Conservation (phyloP, 30 jellyfish, hydroid and myxozoan genomes). For the Pelagia noctiluca region DNA sequence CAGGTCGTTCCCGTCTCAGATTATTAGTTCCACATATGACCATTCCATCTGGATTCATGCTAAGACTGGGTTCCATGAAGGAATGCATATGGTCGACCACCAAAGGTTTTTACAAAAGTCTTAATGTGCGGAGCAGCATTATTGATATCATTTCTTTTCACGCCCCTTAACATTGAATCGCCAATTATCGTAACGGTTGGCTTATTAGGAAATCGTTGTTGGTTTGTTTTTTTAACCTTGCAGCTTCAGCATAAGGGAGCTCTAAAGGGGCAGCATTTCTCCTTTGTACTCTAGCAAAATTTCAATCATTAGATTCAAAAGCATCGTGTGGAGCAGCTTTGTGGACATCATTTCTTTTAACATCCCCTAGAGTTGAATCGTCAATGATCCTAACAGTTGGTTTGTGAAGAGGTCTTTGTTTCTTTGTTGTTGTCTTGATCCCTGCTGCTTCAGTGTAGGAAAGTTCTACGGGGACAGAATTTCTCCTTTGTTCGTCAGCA, state of each 20-base stretch:
- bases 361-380: constrained; percentile 1
- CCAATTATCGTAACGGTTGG: constrained; percentile 6
- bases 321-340: background rate
- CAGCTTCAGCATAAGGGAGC: too few species aligned
- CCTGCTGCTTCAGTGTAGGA: constrained; percentile 7
- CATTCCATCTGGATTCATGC: constrained; percentile 4
- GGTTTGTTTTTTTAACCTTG: background rate
- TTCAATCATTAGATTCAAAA: background rate
- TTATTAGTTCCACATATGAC: background rate
- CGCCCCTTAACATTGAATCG: constrained; percentile 2
- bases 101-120: background rate
- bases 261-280: constrained; percentile 3
- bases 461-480: background rate
- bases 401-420: background rate
- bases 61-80: constrained; percentile 3
- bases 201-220: background rate
- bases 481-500: constrained; percentile 6
- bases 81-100: constrained; percentile 8
- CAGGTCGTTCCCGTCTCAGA: constrained; percentile 7
- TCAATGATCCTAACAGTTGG: constrained; percentile 1
- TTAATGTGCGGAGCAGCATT: constrained; percentile 2
- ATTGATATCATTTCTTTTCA: background rate
- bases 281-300: background rate
- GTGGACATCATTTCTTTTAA: background rate
- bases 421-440: constrained; percentile 3